Conservation (phyloP, 2,113 vertebrate genomes). For the Podilymbus podiceps region DNA sequence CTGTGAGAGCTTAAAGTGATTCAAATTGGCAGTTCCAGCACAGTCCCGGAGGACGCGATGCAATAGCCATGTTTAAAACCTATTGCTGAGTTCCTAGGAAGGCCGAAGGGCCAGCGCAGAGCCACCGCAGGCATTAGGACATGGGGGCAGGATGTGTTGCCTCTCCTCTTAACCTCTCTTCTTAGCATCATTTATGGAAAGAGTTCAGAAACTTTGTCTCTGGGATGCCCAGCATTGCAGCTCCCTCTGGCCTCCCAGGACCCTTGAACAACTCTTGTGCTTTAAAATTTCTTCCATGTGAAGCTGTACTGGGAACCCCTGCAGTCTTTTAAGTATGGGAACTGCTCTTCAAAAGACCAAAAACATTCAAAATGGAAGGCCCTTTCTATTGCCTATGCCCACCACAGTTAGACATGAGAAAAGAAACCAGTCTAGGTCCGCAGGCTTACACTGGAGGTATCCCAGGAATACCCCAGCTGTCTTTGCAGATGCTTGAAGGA, state of each 20-base stretch:
- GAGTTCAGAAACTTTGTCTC: not conserved
- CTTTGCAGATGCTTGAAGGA: not conserved
- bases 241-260: not conserved
- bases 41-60: not conserved
- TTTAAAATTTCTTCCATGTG: not conserved
- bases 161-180: not conserved
- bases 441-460: not conserved
- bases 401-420: not conserved
- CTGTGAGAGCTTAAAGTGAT: slow-evolving; percentile 37
- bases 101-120: not conserved
- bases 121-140: not conserved
- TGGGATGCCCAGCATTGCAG: not conserved
- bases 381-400: not conserved
- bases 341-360: not conserved
- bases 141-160: not conserved
- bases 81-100: not conserved
- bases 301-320: not conserved
- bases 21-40: not conserved
- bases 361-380: not conserved
- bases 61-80: not conserved
- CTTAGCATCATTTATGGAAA: not conserved
- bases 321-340: not conserved
- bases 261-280: not conserved
- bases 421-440: not conserved
- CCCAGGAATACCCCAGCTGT: not conserved